Evolutionary conservation across 2,888 invertebrate genomes (phyloP).

Genomic region (Pristionchus mayeri): DNA sequence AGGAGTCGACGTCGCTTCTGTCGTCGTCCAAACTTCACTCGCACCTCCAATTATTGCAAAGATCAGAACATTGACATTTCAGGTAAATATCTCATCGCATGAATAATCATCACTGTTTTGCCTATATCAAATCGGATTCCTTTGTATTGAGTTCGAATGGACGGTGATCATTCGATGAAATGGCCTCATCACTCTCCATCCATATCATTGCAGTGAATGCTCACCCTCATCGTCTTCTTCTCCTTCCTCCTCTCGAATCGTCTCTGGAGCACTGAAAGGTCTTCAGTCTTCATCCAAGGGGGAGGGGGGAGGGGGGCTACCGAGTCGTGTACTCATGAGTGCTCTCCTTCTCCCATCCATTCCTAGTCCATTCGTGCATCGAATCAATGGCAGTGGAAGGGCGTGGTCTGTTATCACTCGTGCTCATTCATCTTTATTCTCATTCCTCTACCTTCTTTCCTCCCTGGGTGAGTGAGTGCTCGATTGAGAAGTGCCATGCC

Average conservation of each 20-base stretch:
- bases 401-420: neutral
- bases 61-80: no score
- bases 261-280: neutral
- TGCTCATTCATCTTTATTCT: neutral
- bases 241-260: neutral
- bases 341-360: neutral
- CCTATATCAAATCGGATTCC: neutral
- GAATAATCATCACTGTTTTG: no score
- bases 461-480: neutral
- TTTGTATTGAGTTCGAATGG: neutral
- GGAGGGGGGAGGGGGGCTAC: no score
- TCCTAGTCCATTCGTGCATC: no score
- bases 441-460: neutral
- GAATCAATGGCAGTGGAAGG: neutral
- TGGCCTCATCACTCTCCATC: no score
- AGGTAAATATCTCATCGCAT: no score
- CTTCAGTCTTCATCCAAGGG: neutral
- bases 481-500: neutral
- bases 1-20: constrained; percentile 8
- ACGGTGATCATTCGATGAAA: neutral
- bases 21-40: neutral
- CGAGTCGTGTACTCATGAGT: neutral
- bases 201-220: no score
- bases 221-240: constrained; percentile 20
- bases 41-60: neutral